Percentiles rank a stretch among this genome's conserved stretches.
Conservation (phyloP, 2,888 invertebrate species). For the Parthenolecanium corni region DNA sequence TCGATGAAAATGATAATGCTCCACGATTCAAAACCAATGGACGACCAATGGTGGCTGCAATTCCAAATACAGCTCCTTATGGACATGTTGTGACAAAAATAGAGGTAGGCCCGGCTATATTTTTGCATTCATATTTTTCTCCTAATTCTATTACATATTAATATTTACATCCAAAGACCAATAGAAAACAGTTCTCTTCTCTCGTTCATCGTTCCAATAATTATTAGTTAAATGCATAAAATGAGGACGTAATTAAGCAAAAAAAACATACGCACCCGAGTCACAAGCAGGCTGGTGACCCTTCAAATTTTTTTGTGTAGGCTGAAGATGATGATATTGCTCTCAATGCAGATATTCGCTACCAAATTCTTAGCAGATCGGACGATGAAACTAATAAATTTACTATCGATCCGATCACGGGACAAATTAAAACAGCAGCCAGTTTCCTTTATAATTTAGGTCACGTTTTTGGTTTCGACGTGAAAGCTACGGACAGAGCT, state of each 20-base stretch:
- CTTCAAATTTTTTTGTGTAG: conserved; percentile 40
- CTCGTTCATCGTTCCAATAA: too few species aligned
- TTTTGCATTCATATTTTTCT: too few species aligned
- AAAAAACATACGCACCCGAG: too few species aligned
- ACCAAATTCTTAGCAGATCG: conserved; percentile 54
- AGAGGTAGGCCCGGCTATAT: too few species aligned
- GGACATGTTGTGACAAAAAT: conserved; percentile 69
- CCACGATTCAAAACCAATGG: conserved; percentile 65
- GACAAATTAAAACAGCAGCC: conserved; percentile 61
- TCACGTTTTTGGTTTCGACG: conserved; percentile 71
- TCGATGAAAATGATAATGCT: conserved; percentile 71
- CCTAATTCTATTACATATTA: too few species aligned
- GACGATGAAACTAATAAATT: conserved; percentile 69
- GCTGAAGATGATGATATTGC: conserved; percentile 65
- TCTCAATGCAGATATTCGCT: conserved; percentile 65
- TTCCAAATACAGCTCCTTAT: conserved; percentile 67
- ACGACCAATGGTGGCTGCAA: conserved; percentile 67
- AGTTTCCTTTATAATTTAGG: conserved; percentile 58
- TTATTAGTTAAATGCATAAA: too few species aligned
- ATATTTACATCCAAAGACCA: too few species aligned
- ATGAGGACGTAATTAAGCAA: too few species aligned
- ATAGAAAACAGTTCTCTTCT: too few species aligned
- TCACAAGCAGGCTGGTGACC: too few species aligned
- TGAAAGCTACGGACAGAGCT: conserved; percentile 69
- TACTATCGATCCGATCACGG: conserved; percentile 62